Evolutionary conservation across 2,888 invertebrate genomes (phyloP).

Genomic region (Sesia bembeciformis): DNA sequence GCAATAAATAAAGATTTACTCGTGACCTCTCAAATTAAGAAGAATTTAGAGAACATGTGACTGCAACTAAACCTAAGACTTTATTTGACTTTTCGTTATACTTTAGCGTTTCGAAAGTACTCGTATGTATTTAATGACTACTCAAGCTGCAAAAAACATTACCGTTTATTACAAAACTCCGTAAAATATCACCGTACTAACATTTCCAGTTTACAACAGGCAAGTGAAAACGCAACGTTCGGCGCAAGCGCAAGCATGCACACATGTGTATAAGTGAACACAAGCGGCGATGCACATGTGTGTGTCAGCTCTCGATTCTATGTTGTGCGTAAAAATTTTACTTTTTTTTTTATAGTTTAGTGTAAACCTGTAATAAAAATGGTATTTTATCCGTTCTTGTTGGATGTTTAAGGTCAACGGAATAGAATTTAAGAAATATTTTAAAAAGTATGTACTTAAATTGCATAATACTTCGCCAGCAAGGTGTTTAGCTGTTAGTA

Average conservation of each 20-base stretch:
- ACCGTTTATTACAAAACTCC: slow-evolving; percentile 1
- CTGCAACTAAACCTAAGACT: too few relatives aligned
- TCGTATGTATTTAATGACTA: slow-evolving; percentile 1
- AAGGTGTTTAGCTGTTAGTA: too few relatives aligned
- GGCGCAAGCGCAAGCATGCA: slow-evolving; percentile 11
- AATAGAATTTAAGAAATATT: too few relatives aligned
- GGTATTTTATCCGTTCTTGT: too few relatives aligned
- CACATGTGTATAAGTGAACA: slow-evolving; percentile 1
- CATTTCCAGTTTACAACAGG: slow-evolving; percentile 14
- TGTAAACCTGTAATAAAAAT: neutral
- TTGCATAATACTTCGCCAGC: too few relatives aligned
- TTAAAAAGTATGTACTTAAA: too few relatives aligned
- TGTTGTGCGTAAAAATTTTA: slow-evolving; percentile 4
- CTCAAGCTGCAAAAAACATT: slow-evolving; percentile 6
- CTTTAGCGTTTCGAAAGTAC: slow-evolving; percentile 1
- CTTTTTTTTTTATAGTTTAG: neutral
- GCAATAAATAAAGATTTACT: too few relatives aligned
- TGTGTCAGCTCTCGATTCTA: neutral
- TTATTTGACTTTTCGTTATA: neutral
- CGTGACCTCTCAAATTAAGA: too few relatives aligned
- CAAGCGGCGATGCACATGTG: neutral
- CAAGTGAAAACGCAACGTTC: slow-evolving; percentile 18
- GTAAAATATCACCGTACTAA: slow-evolving; percentile 4
- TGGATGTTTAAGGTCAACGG: too few relatives aligned
- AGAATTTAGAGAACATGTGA: too few relatives aligned